Evolutionary conservation across 2,113 vertebrate species (phyloP), one percentile per base, ranked within the genome.

Genomic region (Phyllostomus hastatus): DNA sequence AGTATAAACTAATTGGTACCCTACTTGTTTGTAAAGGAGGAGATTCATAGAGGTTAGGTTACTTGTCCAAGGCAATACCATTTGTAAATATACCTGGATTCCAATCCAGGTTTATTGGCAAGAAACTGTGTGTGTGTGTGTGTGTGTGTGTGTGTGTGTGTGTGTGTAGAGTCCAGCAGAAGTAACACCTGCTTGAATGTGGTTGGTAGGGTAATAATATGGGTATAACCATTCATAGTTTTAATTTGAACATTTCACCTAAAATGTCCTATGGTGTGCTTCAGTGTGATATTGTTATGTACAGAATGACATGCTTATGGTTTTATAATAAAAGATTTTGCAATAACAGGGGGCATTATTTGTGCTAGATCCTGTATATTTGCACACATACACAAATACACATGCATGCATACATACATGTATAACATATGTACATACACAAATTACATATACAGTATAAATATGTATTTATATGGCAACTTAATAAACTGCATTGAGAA

Each of bases 381-480:
- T 2, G 41, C 16, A 10, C 2, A 54, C 35, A 67, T 2, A 54
- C 7, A 28, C 4, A 38, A 2, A 31, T 43, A 43, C 17, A 43
- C 24, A 93, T 19, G 35, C 0, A 15, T 0, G 17, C 10, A 33
- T 5, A 9, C 31, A 38, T 9, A 19, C 1, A 43, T 1, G 17
- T 22, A 28, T 12, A 41, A 43, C 2, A 22, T 35, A 46, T 10
- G 46, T 20, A 14, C 19, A 75, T 38, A 15, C 11, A 22, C 4
- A 67, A 66, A 75, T 80, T 64, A 10, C 10, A 87, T 46, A n/a
- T 52, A 19, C 31, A 50, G 35, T 41, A 5, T 90, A 61, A 72
- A 91, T 80, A 86, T n/a, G 41, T 41, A 78, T 50, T 64, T 70
- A n/a, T 31, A 31, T 73, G 50, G 24, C 92, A 84, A 50, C 22